Percentiles rank a stretch among this genome's conserved stretches.
These are phyloP conservation scores for Venustaconcha ellipsiformis DNA, from an alignment of 1,140 invertebrate genomes.

Conservation along the genomic window DNA sequence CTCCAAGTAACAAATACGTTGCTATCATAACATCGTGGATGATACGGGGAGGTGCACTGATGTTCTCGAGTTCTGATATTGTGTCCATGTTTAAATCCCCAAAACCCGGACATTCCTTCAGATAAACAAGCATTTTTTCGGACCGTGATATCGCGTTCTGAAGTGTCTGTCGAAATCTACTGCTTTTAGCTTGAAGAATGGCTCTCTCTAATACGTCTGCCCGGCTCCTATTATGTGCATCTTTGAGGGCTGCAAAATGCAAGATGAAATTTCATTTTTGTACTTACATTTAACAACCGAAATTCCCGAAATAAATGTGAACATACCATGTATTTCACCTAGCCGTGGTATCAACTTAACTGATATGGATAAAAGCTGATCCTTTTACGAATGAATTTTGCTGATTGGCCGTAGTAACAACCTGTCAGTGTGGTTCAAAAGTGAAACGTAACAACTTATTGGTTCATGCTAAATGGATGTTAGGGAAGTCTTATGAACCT, in stretches of 20 bases:
- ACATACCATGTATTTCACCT: no score
- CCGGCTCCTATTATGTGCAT: background rate
- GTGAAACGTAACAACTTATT: no score
- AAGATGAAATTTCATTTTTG: no score
- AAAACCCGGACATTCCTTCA: conserved; percentile 28
- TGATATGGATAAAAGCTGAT: no score
- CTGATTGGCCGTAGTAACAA: no score
- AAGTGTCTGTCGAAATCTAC: background rate
- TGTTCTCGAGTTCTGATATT: conserved; percentile 39
- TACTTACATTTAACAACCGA: no score
- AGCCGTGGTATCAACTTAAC: no score
- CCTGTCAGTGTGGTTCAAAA: no score
- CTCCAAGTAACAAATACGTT: conserved; percentile 41
- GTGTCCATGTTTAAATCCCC: conserved; percentile 28
- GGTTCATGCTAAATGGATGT: no score
- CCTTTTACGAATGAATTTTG: no score
- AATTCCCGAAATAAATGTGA: no score
- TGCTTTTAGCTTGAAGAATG: conserved; percentile 4
- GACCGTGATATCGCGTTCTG: conserved; percentile 1
- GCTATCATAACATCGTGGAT: conserved; percentile 43
- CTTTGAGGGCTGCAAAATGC: conserved; percentile 4
- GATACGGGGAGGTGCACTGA: conserved; percentile 31
- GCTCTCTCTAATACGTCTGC: conserved; percentile 1
- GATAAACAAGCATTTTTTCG: conserved; percentile 11
- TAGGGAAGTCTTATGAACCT: no score